Percentiles rank a stretch among this genome's conserved stretches.
phyloP scores from a whole-genome alignment of 2,113 vertebrate genomes.

The Cololabis saira region DNA sequence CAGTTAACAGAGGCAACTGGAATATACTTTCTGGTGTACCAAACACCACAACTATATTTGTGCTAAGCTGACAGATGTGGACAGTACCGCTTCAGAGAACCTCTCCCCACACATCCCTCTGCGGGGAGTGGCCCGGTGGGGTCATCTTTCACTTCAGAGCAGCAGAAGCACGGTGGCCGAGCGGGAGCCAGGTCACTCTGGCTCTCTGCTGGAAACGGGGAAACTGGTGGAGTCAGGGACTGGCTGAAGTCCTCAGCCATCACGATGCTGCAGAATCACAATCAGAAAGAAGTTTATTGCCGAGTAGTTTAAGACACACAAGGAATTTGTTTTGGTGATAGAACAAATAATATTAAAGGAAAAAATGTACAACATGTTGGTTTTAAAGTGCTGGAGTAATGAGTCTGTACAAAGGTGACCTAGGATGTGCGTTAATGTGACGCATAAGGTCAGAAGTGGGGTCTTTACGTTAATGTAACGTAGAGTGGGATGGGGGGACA shows the following conservation, averaged over 20 bases:
- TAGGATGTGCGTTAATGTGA: no score
- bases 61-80: slow-evolving; percentile 9
- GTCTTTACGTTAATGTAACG: no score
- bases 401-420: no score
- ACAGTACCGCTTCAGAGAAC: slow-evolving; percentile 89
- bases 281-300: no score
- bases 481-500: no score
- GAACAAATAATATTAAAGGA: no score
- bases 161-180: slow-evolving; percentile 85
- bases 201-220: slow-evolving; percentile 82
- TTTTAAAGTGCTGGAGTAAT: no score
- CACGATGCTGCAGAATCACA: slow-evolving; percentile 22
- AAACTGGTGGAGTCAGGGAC: slow-evolving; percentile 78
- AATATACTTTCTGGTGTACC: no score
- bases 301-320: no score
- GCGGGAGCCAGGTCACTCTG: slow-evolving; percentile 74
- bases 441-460: no score
- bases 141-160: slow-evolving; percentile 78
- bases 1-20: neutral
- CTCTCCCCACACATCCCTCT: slow-evolving; percentile 87
- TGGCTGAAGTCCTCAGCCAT: slow-evolving; percentile 85
- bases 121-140: slow-evolving; percentile 77
- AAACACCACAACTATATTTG: neutral
- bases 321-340: no score
- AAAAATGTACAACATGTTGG: no score